Base-by-base conservation (phyloP, 53 echinoderm and acorn worm species). In the Temnopleurus reevesii region DNA sequence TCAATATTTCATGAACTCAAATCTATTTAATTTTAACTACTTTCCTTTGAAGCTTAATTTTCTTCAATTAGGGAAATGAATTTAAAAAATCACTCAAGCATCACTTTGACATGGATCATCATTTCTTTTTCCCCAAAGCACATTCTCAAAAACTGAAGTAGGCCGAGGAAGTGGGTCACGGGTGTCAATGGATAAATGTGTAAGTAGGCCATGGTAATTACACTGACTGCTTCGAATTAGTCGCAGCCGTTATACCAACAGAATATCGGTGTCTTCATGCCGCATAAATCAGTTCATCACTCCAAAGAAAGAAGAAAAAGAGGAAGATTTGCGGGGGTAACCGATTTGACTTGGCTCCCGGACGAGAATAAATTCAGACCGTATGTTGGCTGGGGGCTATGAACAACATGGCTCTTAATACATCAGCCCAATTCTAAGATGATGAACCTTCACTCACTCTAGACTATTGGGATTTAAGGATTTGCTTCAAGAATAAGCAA, bases 171-270 rank as follows among this genome's bases (percentile, higher is more conserved):
- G 8, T 71, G 41, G 71, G 71, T 71, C 71, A 41, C n/a, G 41
- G 7, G 36, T 71, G 71, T 79, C 49, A 29, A 17, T 29, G 30
- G 5, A 47, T 26, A 79, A 79, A 79, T 79, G 49, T 79, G 79
- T 46, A 79, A 79, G 47, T 79, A 79, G 79, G 79, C 31, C 79
- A 28, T 49, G 79, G 30, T 79, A 49, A 79, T 79, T 49, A 49
- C 49, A 27, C 17, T 12, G 79, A 79, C 79, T 79, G 79, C 79
- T 79, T 79, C 30, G 28, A 79, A 79, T 79, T 79, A 79, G 46
- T 21, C 29, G 44, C 79, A 79, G 79, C 27, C 49, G 49, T 79
- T 46, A 49, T 29, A 28, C 79, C 79, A 79, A 49, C 46, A 79
- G 51, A 28, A 71, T n/a, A 21, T 8, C 30, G 5, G 41, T 71